Conservation (phyloP, 1,140 invertebrate genomes). For the Anastatus disparis region DNA sequence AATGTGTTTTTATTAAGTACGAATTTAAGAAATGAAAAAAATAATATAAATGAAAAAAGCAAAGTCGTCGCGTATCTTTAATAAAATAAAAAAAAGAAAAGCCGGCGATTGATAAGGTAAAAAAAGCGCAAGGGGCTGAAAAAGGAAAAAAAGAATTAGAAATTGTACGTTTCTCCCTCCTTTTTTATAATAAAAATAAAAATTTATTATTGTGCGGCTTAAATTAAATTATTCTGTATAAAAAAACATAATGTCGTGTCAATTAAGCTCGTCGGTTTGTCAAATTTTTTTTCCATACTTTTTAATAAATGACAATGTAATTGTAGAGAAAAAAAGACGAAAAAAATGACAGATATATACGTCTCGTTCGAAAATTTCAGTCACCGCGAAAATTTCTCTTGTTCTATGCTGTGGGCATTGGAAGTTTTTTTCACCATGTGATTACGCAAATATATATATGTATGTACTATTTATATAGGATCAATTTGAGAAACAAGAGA, state of each 20-base stretch:
- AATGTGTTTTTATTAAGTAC: constrained; percentile 39
- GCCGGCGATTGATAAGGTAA: neutral
- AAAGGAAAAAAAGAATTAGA: constrained; percentile 3
- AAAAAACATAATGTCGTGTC: too few species aligned
- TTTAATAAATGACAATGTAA: neutral
- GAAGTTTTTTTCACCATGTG: constrained; percentile 6
- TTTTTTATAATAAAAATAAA: constrained; percentile 8
- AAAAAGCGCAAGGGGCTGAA: constrained; percentile 21
- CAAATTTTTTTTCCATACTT: neutral
- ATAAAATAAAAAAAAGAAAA: neutral
- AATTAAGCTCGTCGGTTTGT: neutral
- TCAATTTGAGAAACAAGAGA: neutral
- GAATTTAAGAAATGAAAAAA: constrained; percentile 11
- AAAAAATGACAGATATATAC: neutral
- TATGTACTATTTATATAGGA: constrained; percentile 15
- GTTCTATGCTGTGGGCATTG: constrained; percentile 6
- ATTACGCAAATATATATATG: neutral
- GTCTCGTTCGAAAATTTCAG: neutral
- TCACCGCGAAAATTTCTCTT: neutral
- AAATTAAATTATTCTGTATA: constrained; percentile 20
- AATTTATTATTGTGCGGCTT: constrained; percentile 2
- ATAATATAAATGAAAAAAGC: neutral
- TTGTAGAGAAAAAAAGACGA: neutral
- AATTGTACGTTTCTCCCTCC: neutral
- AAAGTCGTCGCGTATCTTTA: neutral